These are phyloP conservation scores for Cuculus canorus DNA, from an alignment of 2,797 vertebrate genomes.

Conservation along the genomic window DNA sequence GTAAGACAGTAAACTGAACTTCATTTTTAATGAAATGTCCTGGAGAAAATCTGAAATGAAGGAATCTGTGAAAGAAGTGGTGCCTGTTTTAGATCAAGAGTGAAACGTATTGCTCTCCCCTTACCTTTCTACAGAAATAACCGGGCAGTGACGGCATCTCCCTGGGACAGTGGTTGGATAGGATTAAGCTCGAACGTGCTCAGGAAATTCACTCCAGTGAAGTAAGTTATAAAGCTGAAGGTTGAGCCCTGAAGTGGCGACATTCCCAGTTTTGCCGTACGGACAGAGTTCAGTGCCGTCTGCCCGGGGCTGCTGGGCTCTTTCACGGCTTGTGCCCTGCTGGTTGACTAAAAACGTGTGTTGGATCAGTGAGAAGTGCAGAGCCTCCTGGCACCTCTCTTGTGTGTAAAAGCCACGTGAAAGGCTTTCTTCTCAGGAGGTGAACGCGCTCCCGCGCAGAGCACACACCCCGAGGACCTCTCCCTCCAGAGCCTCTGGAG, in stretches of 20 bases:
- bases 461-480: rapidly evolving
- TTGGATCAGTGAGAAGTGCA: not conserved
- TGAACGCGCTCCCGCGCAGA: rapidly evolving
- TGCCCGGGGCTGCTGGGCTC: not conserved
- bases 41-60: not conserved
- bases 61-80: not conserved
- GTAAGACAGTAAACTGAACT: no score
- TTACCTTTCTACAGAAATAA: not conserved
- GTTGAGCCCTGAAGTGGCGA: not conserved
- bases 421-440: not conserved
- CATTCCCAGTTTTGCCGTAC: not conserved
- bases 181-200: not conserved
- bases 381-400: not conserved
- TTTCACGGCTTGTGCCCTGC: not conserved
- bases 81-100: not conserved
- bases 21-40: not conserved
- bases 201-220: rapidly evolving
- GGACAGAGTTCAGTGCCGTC: rapidly evolving
- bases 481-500: not conserved
- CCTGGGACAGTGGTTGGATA: not conserved
- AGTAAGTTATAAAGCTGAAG: not conserved
- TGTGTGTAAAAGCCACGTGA: no score
- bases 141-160: not conserved
- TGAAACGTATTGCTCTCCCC: not conserved
- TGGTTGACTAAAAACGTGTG: rapidly evolving